phyloP scores from a whole-genome alignment of 2,888 invertebrate genomes.

The Oxyteleia sp. region DNA sequence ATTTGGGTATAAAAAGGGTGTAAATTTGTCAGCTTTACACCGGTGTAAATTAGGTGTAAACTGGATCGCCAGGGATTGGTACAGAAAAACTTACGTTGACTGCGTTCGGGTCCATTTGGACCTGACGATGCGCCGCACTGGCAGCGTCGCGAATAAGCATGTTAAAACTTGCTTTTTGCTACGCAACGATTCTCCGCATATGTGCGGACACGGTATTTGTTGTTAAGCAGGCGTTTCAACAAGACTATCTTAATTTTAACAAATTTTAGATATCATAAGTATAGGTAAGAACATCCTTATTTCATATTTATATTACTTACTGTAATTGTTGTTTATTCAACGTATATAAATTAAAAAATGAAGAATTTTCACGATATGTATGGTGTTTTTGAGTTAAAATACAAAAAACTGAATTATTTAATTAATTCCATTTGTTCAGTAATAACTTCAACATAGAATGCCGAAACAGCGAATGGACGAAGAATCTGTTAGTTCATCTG shows the following conservation, averaged over 20 bases:
- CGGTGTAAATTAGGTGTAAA: too few relatives aligned
- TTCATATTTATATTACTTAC: background rate
- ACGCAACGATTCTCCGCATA: background rate
- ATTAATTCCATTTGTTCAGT: conserved; percentile 1
- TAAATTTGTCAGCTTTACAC: too few relatives aligned
- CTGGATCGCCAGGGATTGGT: too few relatives aligned
- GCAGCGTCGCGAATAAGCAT: too few relatives aligned
- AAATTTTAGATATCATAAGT: background rate
- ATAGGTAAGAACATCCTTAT: background rate
- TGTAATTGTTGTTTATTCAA: background rate
- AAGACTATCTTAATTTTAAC: background rate
- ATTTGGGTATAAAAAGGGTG: too few relatives aligned
- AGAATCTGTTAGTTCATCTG: background rate
- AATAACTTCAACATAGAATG: background rate
- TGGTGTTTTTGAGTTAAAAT: background rate
- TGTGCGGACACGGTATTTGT: background rate
- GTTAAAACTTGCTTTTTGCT: too few relatives aligned
- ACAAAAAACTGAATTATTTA: background rate
- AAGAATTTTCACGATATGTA: background rate
- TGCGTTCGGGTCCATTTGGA: too few relatives aligned
- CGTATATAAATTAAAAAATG: background rate
- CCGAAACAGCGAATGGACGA: background rate
- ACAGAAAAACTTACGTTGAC: too few relatives aligned
- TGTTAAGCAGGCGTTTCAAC: background rate
- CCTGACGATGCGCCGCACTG: too few relatives aligned